Evolutionary conservation across 1,140 invertebrate species (phyloP), one percentile per base, ranked within the genome.

Genomic region (Sweltsa coloradensis): DNA sequence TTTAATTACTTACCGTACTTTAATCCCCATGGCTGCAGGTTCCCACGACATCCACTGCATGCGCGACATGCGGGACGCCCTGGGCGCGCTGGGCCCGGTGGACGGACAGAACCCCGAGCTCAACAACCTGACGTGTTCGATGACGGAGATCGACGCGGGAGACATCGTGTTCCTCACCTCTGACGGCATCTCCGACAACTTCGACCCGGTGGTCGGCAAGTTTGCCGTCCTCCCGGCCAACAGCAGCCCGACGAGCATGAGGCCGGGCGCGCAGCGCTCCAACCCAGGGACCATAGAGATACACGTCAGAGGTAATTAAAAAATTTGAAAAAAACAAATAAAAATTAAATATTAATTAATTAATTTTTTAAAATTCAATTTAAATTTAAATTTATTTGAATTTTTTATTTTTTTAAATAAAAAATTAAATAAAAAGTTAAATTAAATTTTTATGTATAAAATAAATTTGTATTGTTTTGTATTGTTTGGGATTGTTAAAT

Each of bases 151-250:
- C 18, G 83, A 89, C 41, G 63, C 73, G 27, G 87, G 84, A 7
- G 91, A 94, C 62, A 81, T 93, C 52, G 83, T 95, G 25, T 89
- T 92, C 60, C 71, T 95, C 11, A 90, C 89, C 1, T 88, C 84
- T 14, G 90, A 94, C 62, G 90, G 90, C n/a, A 79, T 94, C 22
- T 89, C 86, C 9, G 90, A 94, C 59, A 94, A 94, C 61, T 91
- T 93, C 63, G 90, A 94, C 69, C 91, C 90, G 2, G 89, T 93
- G 34, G 48, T 94, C 46, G 90, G 89, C 5, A 90, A 90, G 67
- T 89, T 94, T 62, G 87, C 87, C n/a, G 68, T 85, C 14, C 73
- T 72, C 46, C 64, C 66, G 3, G 57, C 50, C 11, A 31, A 43
- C n/a, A n/a, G n/a, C n/a, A n/a, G n/a, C n/a, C n/a, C n/a, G n/a